phyloP scores from a whole-genome alignment of 2,888 invertebrate species.

The Drymonia ruficornis region DNA sequence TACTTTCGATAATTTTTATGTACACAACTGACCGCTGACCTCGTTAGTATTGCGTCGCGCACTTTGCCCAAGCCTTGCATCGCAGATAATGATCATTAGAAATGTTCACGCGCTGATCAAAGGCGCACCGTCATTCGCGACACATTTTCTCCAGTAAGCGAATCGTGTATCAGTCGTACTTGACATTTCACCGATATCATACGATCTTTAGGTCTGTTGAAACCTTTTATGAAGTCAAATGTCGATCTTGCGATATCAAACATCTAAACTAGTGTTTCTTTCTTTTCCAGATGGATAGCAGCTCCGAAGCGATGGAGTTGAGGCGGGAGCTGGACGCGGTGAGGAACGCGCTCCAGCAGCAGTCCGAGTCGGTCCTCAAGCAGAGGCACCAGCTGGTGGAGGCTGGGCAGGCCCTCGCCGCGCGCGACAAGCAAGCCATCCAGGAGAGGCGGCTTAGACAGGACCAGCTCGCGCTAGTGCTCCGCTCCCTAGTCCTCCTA shows the following conservation, averaged over 20 bases:
- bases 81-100: slow-evolving; percentile 42
- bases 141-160: slow-evolving; percentile 39
- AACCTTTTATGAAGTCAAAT: slow-evolving; percentile 33
- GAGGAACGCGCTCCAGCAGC: slow-evolving; percentile 87
- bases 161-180: slow-evolving; percentile 60
- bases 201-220: slow-evolving; percentile 38
- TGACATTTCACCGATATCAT: slow-evolving; percentile 59
- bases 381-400: slow-evolving; percentile 89
- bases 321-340: slow-evolving; percentile 88
- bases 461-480: slow-evolving; percentile 88
- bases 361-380: slow-evolving; percentile 86
- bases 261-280: slow-evolving; percentile 33
- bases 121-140: slow-evolving; percentile 45
- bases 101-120: slow-evolving; percentile 40
- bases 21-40: slow-evolving; percentile 39
- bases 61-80: slow-evolving; percentile 42
- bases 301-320: slow-evolving; percentile 84
- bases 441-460: slow-evolving; percentile 87
- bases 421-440: slow-evolving; percentile 85
- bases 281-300: slow-evolving; percentile 87
- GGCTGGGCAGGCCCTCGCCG: slow-evolving; percentile 85
- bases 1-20: slow-evolving; percentile 28
- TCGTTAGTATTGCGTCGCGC: slow-evolving; percentile 35
- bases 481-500: slow-evolving; percentile 88
- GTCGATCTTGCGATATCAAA: slow-evolving; percentile 26